Percentiles rank a stretch among this genome's conserved stretches.
These are phyloP conservation scores for Nymphalis c-album DNA, from an alignment of 2,888 invertebrate species.

Conservation along the genomic window DNA sequence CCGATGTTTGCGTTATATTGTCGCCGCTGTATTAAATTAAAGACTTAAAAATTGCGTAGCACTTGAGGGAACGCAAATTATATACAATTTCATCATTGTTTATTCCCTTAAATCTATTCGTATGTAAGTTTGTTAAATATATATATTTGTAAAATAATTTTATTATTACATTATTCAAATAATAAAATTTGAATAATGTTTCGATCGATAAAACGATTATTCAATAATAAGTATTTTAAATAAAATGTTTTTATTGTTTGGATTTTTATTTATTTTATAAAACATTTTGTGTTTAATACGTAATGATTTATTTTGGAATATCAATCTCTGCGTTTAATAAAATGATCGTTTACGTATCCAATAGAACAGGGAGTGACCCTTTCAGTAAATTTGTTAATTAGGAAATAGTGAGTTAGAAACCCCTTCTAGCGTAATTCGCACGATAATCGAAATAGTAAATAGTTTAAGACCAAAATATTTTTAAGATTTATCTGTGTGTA, in stretches of 20 bases:
- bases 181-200: too few relatives aligned
- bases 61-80: not conserved
- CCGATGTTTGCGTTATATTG: not conserved
- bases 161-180: too few relatives aligned
- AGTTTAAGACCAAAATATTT: constrained; percentile 15
- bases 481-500: too few relatives aligned
- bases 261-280: not conserved
- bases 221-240: too few relatives aligned
- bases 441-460: constrained; percentile 52
- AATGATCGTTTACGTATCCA: constrained; percentile 33
- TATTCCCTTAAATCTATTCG: not conserved
- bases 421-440: constrained; percentile 62
- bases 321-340: not conserved
- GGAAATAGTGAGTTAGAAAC: constrained; percentile 75
- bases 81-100: constrained; percentile 4
- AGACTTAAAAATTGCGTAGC: constrained; percentile 11
- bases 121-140: not conserved
- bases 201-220: too few relatives aligned
- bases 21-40: constrained; percentile 19
- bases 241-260: too few relatives aligned
- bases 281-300: not conserved
- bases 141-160: too few relatives aligned
- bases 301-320: not conserved
- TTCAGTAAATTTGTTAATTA: constrained; percentile 58
- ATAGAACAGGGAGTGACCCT: constrained; percentile 54